Evolutionary conservation across 2,888 invertebrate genomes (phyloP).

Genomic region (Tenodera sinensis): DNA sequence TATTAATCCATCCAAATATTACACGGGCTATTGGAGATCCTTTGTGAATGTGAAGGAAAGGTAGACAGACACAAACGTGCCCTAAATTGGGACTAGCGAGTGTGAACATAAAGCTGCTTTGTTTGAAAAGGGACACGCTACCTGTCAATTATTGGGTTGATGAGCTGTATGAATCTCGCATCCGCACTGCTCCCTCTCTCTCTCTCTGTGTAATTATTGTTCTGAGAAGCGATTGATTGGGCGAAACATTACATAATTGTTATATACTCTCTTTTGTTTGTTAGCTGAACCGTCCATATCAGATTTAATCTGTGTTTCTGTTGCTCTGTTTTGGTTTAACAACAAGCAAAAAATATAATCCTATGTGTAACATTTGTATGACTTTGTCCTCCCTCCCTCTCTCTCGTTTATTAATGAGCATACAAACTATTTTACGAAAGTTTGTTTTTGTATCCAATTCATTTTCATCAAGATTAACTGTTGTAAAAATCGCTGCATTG

Average conservation of each 20-base stretch:
- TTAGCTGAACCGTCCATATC: not conserved
- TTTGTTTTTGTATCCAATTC: too few species aligned
- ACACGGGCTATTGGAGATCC: not conserved
- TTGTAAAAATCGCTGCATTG: too few species aligned
- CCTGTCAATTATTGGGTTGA: not conserved
- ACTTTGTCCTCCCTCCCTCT: too few species aligned
- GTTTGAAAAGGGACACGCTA: not conserved
- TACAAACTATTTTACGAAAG: too few species aligned
- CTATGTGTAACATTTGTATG: too few species aligned
- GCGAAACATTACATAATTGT: not conserved
- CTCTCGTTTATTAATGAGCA: too few species aligned
- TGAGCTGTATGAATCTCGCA: not conserved
- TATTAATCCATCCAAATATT: not conserved
- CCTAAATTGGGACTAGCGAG: not conserved
- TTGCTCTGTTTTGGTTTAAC: not conserved
- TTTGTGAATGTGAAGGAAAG: not conserved
- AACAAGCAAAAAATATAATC: too few species aligned
- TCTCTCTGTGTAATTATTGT: not conserved
- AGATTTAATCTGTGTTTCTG: not conserved
- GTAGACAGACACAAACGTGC: not conserved
- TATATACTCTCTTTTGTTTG: not conserved
- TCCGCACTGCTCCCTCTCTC: not conserved
- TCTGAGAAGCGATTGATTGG: not conserved
- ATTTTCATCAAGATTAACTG: too few species aligned
- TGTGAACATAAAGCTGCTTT: not conserved